These are phyloP conservation scores for Busseola fusca DNA, from an alignment of 2,888 invertebrate genomes.

Conservation along the genomic window DNA sequence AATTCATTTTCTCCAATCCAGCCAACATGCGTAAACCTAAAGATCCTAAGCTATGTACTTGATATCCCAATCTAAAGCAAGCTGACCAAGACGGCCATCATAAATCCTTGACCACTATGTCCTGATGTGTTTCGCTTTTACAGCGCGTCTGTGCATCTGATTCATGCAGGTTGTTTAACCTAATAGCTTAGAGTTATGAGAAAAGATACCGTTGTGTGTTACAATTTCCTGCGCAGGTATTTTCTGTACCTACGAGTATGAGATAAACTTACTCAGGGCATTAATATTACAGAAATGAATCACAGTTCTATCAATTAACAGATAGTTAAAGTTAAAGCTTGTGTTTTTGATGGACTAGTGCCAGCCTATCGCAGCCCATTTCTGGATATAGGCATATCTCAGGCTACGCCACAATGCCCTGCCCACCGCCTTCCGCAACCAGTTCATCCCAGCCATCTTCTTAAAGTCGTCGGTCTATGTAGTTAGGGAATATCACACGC, in stretches of 20 bases:
- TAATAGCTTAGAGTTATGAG: conserved; percentile 16
- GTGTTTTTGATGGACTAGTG: background rate
- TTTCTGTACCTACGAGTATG: conserved; percentile 8
- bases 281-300: background rate
- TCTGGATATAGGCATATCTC: background rate
- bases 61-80: conserved; percentile 46
- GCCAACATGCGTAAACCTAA: background rate
- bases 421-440: background rate
- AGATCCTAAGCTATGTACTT: background rate
- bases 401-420: background rate
- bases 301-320: background rate
- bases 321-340: background rate
- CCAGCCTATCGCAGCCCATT: background rate
- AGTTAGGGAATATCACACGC: background rate
- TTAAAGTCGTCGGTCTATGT: background rate
- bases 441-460: background rate
- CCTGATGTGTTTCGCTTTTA: conserved; percentile 48
- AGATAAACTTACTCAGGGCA: background rate
- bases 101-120: conserved; percentile 55
- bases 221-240: conserved; percentile 37
- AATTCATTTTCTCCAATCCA: background rate
- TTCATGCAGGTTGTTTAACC: conserved; percentile 61
- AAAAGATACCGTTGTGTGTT: conserved; percentile 32
- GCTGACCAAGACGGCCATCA: conserved; percentile 39
- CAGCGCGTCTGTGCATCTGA: conserved; percentile 49